Percentiles rank a stretch among this genome's conserved stretches.
These are phyloP conservation scores for Neotoma lepida DNA, from an alignment of 2,113 vertebrate species.

Conservation along the genomic window DNA sequence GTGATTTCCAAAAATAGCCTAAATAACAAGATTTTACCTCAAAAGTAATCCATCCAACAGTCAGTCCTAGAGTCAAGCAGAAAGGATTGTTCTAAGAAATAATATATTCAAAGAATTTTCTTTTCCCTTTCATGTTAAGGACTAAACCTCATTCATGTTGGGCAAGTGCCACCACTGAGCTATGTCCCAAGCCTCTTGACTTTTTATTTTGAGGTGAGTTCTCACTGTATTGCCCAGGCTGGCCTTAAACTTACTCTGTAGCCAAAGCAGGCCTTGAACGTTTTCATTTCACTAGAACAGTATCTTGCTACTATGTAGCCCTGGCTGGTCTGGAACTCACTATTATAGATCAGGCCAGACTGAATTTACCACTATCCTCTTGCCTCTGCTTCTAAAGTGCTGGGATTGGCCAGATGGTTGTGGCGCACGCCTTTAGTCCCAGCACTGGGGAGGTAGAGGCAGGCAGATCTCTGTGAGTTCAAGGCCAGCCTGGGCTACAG, in stretches of 20 bases:
- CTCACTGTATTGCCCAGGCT: neutral
- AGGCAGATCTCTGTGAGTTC: neutral
- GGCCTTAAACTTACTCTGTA: neutral
- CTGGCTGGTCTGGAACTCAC: neutral
- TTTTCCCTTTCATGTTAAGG: neutral
- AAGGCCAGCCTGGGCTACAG: neutral
- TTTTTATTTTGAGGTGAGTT: neutral
- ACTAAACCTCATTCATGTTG: neutral
- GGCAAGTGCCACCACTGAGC: neutral
- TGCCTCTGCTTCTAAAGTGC: neutral
- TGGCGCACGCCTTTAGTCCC: neutral
- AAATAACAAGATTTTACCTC: neutral
- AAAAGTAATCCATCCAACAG: neutral
- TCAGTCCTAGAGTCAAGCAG: neutral
- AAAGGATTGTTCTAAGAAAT: neutral
- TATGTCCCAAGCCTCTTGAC: neutral
- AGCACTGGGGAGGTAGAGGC: neutral
- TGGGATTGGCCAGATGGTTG: neutral
- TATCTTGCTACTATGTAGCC: neutral
- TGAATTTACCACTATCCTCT: neutral
- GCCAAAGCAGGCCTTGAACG: neutral
- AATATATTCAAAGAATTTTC: neutral
- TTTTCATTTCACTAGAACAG: neutral
- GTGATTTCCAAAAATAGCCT: neutral
- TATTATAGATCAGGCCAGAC: neutral